phyloP scores from a whole-genome alignment of 2,797 vertebrate species.

The Lacerta bilineata region DNA sequence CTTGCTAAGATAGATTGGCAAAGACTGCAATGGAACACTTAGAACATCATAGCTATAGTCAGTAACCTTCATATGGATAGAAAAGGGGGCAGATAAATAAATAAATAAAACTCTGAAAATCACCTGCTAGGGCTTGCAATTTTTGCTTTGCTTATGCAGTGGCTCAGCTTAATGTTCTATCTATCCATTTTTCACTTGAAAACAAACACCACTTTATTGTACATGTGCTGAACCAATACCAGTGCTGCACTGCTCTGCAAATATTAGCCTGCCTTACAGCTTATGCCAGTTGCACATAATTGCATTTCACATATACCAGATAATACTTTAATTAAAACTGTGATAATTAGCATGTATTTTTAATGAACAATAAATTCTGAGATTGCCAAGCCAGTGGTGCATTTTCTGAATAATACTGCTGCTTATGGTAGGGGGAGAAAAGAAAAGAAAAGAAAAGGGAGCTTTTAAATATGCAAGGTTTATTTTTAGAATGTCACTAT shows the following conservation, averaged over 20 bases:
- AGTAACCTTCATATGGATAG: conserved; percentile 37
- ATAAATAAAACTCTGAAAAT: conserved; percentile 26
- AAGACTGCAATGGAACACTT: conserved; percentile 21
- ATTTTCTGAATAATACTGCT: conserved; percentile 66
- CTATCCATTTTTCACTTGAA: conserved; percentile 72
- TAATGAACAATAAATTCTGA: conserved; percentile 80
- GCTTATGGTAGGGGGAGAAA: background rate
- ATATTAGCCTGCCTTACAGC: conserved; percentile 73
- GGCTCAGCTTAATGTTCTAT: conserved; percentile 63
- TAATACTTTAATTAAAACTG: conserved; percentile 84
- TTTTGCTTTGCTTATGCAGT: conserved; percentile 62
- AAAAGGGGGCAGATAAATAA: background rate
- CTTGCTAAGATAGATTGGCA: conserved; percentile 35
- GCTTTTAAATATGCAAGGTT: conserved; percentile 50
- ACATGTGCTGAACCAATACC: conserved; percentile 60
- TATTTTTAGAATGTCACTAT: conserved; percentile 36
- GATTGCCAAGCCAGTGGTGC: conserved; percentile 71
- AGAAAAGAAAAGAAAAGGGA: background rate
- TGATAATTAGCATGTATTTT: conserved; percentile 79
- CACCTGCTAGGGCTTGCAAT: conserved; percentile 47
- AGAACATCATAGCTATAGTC: background rate
- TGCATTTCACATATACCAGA: conserved; percentile 76
- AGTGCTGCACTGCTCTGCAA: conserved; percentile 70
- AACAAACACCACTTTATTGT: conserved; percentile 73
- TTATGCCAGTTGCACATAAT: conserved; percentile 78